Conservation (phyloP, 2,888 invertebrate species). For the Yponomeuta evonymella region DNA sequence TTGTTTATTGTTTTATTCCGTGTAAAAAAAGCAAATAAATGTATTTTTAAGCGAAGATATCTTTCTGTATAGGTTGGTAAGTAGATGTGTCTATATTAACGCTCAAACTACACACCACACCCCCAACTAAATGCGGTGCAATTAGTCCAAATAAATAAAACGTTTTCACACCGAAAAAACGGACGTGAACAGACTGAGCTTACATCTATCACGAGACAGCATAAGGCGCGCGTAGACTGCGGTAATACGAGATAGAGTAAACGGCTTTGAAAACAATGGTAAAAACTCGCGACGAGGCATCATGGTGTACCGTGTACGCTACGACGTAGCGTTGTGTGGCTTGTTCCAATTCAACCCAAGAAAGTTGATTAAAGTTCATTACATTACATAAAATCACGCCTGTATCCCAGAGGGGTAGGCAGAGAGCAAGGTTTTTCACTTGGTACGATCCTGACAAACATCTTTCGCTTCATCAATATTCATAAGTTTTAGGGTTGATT, state of each 20-base stretch:
- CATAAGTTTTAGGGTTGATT: too few relatives aligned
- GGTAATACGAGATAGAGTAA: conserved; percentile 7
- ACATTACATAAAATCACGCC: not conserved
- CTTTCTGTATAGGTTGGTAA: not conserved
- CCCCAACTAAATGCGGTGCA: conserved; percentile 10
- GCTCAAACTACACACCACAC: not conserved
- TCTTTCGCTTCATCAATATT: too few relatives aligned
- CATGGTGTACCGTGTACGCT: not conserved
- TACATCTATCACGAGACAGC: not conserved
- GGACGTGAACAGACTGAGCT: not conserved
- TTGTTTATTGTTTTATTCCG: too few relatives aligned
- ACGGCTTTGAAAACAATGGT: conserved; percentile 10
- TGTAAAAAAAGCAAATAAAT: too few relatives aligned
- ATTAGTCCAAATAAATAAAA: conserved; percentile 11
- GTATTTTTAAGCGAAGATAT: not conserved
- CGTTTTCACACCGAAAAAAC: conserved; percentile 5
- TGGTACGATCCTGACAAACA: too few relatives aligned
- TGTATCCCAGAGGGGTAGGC: too few relatives aligned
- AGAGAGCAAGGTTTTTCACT: too few relatives aligned
- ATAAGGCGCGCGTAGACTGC: not conserved
- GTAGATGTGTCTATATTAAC: not conserved
- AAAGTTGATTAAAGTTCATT: not conserved
- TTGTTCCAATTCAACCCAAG: not conserved
- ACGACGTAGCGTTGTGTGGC: not conserved
- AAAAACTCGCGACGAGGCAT: conserved; percentile 1